phyloP scores from a whole-genome alignment of 2,888 invertebrate genomes.

The Bellardia pandia region DNA sequence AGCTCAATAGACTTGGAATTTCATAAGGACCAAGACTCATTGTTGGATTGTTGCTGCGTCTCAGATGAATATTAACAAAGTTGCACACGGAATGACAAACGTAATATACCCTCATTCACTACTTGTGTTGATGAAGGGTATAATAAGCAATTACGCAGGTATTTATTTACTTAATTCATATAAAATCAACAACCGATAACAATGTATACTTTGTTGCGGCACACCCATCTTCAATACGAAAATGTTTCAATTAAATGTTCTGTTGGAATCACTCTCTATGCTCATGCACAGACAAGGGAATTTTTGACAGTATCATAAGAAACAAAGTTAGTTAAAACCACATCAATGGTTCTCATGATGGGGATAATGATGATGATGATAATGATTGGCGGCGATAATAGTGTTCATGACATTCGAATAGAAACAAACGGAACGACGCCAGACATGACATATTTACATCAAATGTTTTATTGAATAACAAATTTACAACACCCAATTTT shows the following conservation, averaged over 20 bases:
- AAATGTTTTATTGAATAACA: background rate
- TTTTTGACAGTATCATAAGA: background rate
- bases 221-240: slow-evolving; percentile 37
- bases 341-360: slow-evolving; percentile 11
- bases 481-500: background rate
- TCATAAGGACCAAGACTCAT: too few species aligned
- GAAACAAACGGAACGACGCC: background rate
- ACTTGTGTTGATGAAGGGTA: too few species aligned
- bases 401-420: slow-evolving; percentile 15
- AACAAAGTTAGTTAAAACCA: background rate
- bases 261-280: slow-evolving; percentile 40
- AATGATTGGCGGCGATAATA: background rate
- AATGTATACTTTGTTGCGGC: slow-evolving; percentile 13
- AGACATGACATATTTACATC: slow-evolving; percentile 1
- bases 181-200: slow-evolving; percentile 49
- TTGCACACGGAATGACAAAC: too few species aligned
- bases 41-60: too few species aligned
- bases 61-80: too few species aligned
- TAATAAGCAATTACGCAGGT: background rate
- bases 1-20: too few species aligned
- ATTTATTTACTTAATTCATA: slow-evolving; percentile 29
- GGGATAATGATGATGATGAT: background rate
- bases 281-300: slow-evolving; percentile 43
- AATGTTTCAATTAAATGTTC: slow-evolving; percentile 9
- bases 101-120: too few species aligned